Evolutionary conservation across 2,888 invertebrate genomes (phyloP), one percentile per base, ranked within the genome.

Genomic region (Doris montereyensis): DNA sequence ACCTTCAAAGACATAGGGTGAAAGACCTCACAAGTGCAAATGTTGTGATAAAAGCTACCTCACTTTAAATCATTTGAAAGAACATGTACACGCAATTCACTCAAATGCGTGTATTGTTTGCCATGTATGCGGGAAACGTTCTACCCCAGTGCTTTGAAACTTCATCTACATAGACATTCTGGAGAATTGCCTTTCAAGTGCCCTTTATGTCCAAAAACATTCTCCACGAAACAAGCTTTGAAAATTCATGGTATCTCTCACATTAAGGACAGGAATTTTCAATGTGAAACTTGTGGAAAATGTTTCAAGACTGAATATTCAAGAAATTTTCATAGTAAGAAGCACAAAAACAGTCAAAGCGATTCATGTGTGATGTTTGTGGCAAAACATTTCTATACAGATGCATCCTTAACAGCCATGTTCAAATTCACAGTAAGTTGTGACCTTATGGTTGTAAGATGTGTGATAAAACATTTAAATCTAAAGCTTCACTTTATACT

Each of bases 381-480:
- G 88, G 87, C 1, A 81, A 84, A 10, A 84, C 84, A 74, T 90
- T 88, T 79, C 88, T 88, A 85, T 89, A 87, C 60, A 87, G 87
- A 76, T 85, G 87, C 21, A 88, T 86, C 0, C 81, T 90, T 30
- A 88, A 89, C 62, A 85, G 88, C 65, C 90, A 90, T 76, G 80
- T 82, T 24, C 82, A 84, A 1, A 86, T 88, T 1, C 90, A 90
- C 76, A 81, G 81, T 35, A 86, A 87, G 67, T 85, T 84, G 3
- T 85, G 86, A 32, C 84, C 86, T 13, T 88, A 83, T 80, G 72
- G 75, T 3, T 90, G 90, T 77, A 81, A 82, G 10, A 80, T 81
- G 0, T 90, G 90, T 82, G 84, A 84, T 0, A 90, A 90, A 76
- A 81, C 86, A 0, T 90, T 90, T 79, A 89, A 89, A 85, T 80